A percentile compares a stretch with the other conserved stretches of the same genome.
Evolutionary conservation across 2,888 invertebrate genomes (phyloP).

Genomic region (Sicus ferrugineus): DNA sequence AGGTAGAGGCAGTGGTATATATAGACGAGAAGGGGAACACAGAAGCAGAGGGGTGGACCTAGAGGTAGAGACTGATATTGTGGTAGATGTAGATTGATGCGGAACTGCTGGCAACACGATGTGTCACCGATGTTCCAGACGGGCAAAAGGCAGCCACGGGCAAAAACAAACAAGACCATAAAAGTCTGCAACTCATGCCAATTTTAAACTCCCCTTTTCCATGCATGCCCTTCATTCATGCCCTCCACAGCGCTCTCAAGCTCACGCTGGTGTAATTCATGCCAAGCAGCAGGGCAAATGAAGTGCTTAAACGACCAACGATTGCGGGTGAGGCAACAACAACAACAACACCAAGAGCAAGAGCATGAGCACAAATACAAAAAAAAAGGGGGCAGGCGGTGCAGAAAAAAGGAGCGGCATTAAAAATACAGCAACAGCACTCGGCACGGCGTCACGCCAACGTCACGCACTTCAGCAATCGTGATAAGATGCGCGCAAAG

Average conservation of each 20-base stretch:
- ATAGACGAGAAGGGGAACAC: background rate
- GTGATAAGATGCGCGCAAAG: conserved; percentile 32
- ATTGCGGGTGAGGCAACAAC: background rate
- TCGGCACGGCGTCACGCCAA: conserved; percentile 21
- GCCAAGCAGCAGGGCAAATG: background rate
- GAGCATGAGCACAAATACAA: conserved; percentile 22
- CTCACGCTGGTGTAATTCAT: background rate
- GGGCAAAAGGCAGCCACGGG: too few species aligned
- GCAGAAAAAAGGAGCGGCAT: conserved; percentile 38
- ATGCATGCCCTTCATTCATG: background rate
- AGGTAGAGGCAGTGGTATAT: background rate
- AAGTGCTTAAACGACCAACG: conserved; percentile 3
- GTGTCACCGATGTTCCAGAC: too few species aligned
- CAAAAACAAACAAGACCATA: too few species aligned
- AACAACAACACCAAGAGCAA: conserved; percentile 25
- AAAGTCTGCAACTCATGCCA: too few species aligned
- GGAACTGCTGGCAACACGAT: too few species aligned
- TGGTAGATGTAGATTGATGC: background rate
- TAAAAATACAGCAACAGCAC: conserved; percentile 39
- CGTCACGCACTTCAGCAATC: conserved; percentile 8
- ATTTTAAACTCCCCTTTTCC: too few species aligned
- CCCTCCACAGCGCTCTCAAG: too few species aligned
- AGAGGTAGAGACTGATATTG: background rate
- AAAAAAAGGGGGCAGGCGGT: conserved; percentile 36
- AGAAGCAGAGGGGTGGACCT: background rate